phyloP scores from a whole-genome alignment of 1,140 invertebrate genomes.

The Coptotermes formosanus region DNA sequence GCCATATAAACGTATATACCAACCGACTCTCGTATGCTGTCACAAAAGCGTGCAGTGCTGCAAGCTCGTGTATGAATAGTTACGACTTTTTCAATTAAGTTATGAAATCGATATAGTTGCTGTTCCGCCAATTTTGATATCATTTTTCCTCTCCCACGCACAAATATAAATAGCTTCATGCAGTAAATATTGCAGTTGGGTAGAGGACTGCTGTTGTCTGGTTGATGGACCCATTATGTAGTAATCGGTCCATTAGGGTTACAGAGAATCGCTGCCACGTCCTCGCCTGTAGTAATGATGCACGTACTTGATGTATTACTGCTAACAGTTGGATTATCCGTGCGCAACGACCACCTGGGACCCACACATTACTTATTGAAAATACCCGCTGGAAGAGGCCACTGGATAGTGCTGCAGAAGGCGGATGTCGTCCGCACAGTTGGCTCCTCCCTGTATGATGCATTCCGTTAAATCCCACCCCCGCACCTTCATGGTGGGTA shows the following conservation, averaged over 20 bases:
- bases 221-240: conserved; percentile 12
- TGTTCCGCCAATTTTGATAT: neutral
- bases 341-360: neutral
- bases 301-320: neutral
- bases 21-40: neutral
- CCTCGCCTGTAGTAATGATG: neutral
- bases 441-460: neutral
- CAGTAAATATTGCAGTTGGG: neutral
- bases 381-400: neutral
- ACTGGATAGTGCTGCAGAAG: neutral
- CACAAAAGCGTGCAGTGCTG: neutral
- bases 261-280: neutral
- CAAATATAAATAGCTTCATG: neutral
- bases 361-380: neutral
- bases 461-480: neutral
- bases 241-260: conserved; percentile 15
- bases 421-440: neutral
- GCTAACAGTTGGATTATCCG: neutral
- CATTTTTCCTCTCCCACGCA: neutral
- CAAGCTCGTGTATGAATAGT: neutral
- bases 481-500: neutral
- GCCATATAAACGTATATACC: no score
- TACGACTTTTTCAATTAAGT: neutral
- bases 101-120: neutral
- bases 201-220: neutral